Base-by-base conservation (phyloP, 2,113 vertebrate species). In the Nasalis larvatus region DNA sequence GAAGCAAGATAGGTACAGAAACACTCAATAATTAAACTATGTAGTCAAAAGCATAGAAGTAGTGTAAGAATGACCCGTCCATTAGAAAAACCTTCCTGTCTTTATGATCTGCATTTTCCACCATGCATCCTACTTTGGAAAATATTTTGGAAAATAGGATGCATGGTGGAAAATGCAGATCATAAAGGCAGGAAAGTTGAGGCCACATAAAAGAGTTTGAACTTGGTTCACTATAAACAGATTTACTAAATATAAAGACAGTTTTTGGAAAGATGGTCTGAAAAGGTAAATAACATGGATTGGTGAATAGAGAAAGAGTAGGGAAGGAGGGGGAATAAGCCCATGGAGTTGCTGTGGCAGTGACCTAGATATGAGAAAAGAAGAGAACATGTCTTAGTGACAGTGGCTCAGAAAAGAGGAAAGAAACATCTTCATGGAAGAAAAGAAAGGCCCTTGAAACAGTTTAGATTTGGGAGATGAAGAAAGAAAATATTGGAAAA, bases 261-360 rank as follows among this genome's bases (percentile, higher is more conserved):
- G 14, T 16, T 92, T 81, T 85, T 45, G 32, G 49, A 69, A 90
- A 81, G 16, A 54, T 23, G 8, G 7, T 49, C 17, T 56, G 18
- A 3, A 52, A 45, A 47, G 21, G 8, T 73, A 17, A 30, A 30
- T 37, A 66, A 66, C 9, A 21, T 11, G 2, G 5, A 80, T 74
- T 56, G n/a, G 1, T 49, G 14, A 66, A 8, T 25, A n/a, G 30
- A 92, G 1, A 17, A 56, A 54, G 8, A 80, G 11, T 56, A 2
- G 45, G 12, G 4, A 54, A 54, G 52, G 52, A 54, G 4, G 56
- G 3, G 12, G 7, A 54, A 54, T 54, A 54, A 54, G 35, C 17
- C 35, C 2, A 3, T 25, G 8, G 10, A 30, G 47, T 37, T 16
- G 17, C 30, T 4, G 6, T 4, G 17, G 21, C 1, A 12, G 6